These are phyloP conservation scores for Parazoanthus darwini DNA, from an alignment of 92 coral and sea anemone genomes.

Conservation along the genomic window DNA sequence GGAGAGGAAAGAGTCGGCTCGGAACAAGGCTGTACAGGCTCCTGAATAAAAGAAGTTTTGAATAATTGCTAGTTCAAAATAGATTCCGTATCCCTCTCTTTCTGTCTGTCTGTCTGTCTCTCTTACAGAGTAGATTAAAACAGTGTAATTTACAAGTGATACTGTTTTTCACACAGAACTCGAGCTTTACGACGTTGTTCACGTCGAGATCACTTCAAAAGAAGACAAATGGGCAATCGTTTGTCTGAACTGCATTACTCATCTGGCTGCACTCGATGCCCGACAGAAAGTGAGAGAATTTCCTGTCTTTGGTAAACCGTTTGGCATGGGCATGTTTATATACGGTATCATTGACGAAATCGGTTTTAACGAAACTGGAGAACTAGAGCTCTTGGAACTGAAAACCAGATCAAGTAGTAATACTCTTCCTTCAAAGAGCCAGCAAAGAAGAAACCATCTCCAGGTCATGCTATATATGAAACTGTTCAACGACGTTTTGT, in stretches of 20 bases:
- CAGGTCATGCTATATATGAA: slow-evolving; percentile 61
- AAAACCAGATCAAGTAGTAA: slow-evolving; percentile 55
- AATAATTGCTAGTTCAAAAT: not conserved
- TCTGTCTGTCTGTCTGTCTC: too few relatives aligned
- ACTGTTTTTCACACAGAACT: slow-evolving; percentile 40
- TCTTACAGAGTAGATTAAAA: not conserved
- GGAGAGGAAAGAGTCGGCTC: too few relatives aligned
- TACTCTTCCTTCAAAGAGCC: slow-evolving; percentile 51
- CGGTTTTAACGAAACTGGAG: slow-evolving; percentile 46
- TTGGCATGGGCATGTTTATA: slow-evolving; percentile 58
- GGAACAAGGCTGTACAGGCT: too few relatives aligned
- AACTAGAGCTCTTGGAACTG: slow-evolving; percentile 60
- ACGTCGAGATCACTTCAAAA: slow-evolving; percentile 49
- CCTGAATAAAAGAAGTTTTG: not conserved
- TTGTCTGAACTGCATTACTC: slow-evolving; percentile 64
- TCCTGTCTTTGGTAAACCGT: slow-evolving; percentile 69
- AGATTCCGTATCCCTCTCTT: not conserved
- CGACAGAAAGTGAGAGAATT: slow-evolving; percentile 58
- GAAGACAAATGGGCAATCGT: slow-evolving; percentile 71
- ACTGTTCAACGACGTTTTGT: slow-evolving; percentile 59
- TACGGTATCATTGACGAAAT: slow-evolving; percentile 68
- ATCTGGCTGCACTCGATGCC: slow-evolving; percentile 60
- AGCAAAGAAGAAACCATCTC: slow-evolving; percentile 50
- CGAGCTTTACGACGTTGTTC: slow-evolving; percentile 58
- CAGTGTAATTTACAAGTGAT: not conserved